Base-by-base conservation (phyloP, 2,797 vertebrate genomes). In the Chaetophractus vellerosus region DNA sequence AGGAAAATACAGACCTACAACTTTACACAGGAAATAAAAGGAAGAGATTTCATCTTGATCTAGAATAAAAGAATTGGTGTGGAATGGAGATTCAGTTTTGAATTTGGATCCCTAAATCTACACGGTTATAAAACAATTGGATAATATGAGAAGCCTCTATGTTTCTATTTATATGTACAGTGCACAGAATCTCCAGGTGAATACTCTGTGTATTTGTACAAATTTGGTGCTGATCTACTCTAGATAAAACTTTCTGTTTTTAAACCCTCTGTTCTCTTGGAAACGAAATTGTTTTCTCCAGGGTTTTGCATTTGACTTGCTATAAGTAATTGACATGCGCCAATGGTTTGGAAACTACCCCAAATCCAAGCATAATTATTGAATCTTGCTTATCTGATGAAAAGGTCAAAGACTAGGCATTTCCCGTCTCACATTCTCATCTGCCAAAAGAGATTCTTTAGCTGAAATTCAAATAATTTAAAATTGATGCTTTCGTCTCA, bases 241-340 rank as follows among this genome's bases (percentile, higher is more conserved):
- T 90, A 57, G 28, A 69, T 86, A 76, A 41, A 89, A 75, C 31
- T 96, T 92, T 95, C 90, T 89, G 93, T 76, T 91, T 21, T 41
- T 71, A 92, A 48, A 86, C 59, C 3, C 1, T 85, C 48, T 78
- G 0, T 89, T 96, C 93, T 97, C 48, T 81, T 64, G n/a, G 31
- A 16, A 57, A 31, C 10, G 38, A 45, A 79, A 26, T 52, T 81
- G 45, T 78, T 96, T 95, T 93, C 5, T 55, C 61, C 96, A 93
- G 90, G 92, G 95, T 97, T 93, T 97, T 96, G 81, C 95, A 96
- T 94, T 98, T 96, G 93, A 98, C 81, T 95, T 95, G 84, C 88
- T 97, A 31, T 96, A 38, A 97, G 92, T 96, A 94, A 98, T 91
- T 93, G 63, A 31, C 92, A 95, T 92, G 91, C 98, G 95, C 96